phyloP scores from a whole-genome alignment of 2,797 vertebrate genomes.

The Xenops minutus region DNA sequence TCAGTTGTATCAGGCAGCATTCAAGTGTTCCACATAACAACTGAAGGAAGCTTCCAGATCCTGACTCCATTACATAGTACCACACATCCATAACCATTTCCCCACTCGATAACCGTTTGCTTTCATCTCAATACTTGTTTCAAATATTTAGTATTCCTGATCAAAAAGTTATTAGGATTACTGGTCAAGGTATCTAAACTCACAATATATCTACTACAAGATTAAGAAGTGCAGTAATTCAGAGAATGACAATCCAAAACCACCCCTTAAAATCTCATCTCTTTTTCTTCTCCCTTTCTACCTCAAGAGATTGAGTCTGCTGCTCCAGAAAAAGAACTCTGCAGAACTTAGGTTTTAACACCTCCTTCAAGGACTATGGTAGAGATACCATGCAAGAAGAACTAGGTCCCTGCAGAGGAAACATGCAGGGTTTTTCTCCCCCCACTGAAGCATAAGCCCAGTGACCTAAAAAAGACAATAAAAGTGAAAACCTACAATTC shows the following conservation, averaged over 20 bases:
- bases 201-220: neutral
- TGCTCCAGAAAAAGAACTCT: neutral
- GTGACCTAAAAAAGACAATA: neutral
- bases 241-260: neutral
- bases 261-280: neutral
- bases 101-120: neutral
- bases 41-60: neutral
- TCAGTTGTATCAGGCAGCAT: neutral
- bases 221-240: neutral
- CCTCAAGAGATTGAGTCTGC: neutral
- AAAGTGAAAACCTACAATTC: slow-evolving; percentile 88
- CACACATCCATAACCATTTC: neutral
- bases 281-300: neutral
- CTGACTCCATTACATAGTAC: neutral
- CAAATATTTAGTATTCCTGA: neutral
- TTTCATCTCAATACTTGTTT: neutral
- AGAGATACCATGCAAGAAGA: neutral
- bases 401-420: neutral
- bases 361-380: neutral
- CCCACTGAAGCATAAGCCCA: neutral
- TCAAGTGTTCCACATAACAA: neutral
- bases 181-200: neutral
- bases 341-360: neutral
- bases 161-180: neutral
- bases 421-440: accelerated